Conservation (phyloP, 1,140 invertebrate species). For the Leptinotarsa texana region DNA sequence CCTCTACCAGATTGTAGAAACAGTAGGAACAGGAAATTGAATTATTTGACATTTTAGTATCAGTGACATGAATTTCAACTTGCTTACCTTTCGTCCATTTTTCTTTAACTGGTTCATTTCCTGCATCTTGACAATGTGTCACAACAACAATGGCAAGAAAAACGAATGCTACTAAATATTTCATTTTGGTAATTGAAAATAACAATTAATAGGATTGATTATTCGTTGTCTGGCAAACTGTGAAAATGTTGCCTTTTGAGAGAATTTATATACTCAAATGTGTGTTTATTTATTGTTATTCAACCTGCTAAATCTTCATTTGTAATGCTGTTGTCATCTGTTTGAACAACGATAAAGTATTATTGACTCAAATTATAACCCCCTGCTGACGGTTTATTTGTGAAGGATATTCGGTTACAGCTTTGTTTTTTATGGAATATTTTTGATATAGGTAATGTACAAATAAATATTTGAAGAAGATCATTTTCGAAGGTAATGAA, state of each 20-base stretch:
- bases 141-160: background rate
- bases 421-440: background rate
- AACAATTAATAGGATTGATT: background rate
- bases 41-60: too few relatives aligned
- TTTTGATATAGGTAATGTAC: too few relatives aligned
- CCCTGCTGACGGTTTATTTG: background rate
- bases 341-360: background rate
- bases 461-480: too few relatives aligned
- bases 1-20: too few relatives aligned
- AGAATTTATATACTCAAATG: background rate
- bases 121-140: background rate
- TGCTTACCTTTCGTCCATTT: slow-evolving; percentile 5
- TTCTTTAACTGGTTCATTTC: background rate
- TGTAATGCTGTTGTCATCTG: background rate
- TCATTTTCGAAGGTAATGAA: too few relatives aligned
- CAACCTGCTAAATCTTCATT: background rate
- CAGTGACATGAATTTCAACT: too few relatives aligned
- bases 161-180: background rate
- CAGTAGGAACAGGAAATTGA: too few relatives aligned
- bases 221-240: background rate
- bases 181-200: background rate
- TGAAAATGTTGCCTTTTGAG: background rate
- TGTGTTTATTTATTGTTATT: background rate
- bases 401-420: background rate
- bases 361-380: background rate